phyloP scores from a whole-genome alignment of 2,113 vertebrate species.

The Parotia lawesii region DNA sequence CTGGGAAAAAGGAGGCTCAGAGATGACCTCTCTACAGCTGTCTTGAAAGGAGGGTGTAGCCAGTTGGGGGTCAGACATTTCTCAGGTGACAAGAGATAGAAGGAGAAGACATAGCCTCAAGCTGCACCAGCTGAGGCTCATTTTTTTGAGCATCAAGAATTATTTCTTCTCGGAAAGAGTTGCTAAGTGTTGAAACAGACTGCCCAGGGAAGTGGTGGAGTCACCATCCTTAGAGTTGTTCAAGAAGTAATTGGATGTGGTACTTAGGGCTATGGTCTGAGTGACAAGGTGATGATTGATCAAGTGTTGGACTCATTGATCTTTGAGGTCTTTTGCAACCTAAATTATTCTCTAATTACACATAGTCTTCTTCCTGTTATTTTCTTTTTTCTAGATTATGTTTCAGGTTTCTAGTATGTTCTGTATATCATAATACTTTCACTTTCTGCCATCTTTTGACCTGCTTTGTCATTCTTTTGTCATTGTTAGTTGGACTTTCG shows the following conservation, averaged over 20 bases:
- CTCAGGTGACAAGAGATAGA: not conserved
- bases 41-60: not conserved
- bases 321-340: not conserved
- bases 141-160: not conserved
- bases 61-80: not conserved
- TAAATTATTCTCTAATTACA: not conserved
- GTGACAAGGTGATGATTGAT: fast-evolving
- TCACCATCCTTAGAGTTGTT: not conserved
- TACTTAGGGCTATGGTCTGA: not conserved
- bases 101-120: not conserved
- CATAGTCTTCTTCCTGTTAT: not conserved
- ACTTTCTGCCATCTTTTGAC: not conserved
- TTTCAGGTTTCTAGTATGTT: not conserved
- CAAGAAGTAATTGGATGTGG: not conserved
- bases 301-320: not conserved
- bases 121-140: not conserved
- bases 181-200: not conserved
- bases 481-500: not conserved
- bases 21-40: not conserved
- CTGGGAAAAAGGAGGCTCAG: not conserved
- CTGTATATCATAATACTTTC: not conserved
- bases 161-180: not conserved
- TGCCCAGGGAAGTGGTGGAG: not conserved
- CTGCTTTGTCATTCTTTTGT: not conserved
- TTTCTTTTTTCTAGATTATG: not conserved